Base-by-base conservation (phyloP, 2,797 vertebrate genomes). In the Sorex maritimensis region DNA sequence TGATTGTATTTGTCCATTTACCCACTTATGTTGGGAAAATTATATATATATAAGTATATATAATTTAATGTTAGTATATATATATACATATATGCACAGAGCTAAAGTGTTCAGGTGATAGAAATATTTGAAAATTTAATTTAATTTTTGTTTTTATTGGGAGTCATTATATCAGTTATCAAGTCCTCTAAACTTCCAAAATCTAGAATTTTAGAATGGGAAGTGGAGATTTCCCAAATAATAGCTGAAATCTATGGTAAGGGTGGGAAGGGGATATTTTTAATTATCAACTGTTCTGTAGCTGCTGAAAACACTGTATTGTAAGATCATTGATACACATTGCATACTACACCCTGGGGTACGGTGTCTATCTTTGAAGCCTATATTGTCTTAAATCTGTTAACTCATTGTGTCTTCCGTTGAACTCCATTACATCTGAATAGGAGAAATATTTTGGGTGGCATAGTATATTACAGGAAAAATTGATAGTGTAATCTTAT, bases 121-220 rank as follows among this genome's bases (percentile, higher is more conserved):
- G 28, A 2, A 26, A 65, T 4, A 65, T n/a, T 30, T 55, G 90
- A 34, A 81, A 77, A 74, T 77, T 86, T 52, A 10, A 49, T 75
- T 24, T 1, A 72, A 30, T 23, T 82, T 34, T 0, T 77, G 3
- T 12, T 77, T 71, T 77, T 17, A 10, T 86, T n/a, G 21, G 28
- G 9, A 81, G 38, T 2, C 6, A 17, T 71, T 77, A 6, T 93
- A 71, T 17, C 46, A 26, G 2, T 30, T 58, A 79, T 49, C 12
- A 90, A 90, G 5, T n/a, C 10, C 38, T 79, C 49, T 92, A 55
- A 78, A 30, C 15, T 52, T 58, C 63, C 26, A 79, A 87, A 87
- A 52, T 4, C 30, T 84, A 19, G 55, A 86, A 10, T 24, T 84
- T 30, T n/a, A 74, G 2, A 6, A 6, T 67, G 10, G 12, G 30